Percentiles rank a stretch among this genome's conserved stretches.
Conservation (phyloP, 2,797 vertebrate genomes). For the Chiloscyllium punctatum region DNA sequence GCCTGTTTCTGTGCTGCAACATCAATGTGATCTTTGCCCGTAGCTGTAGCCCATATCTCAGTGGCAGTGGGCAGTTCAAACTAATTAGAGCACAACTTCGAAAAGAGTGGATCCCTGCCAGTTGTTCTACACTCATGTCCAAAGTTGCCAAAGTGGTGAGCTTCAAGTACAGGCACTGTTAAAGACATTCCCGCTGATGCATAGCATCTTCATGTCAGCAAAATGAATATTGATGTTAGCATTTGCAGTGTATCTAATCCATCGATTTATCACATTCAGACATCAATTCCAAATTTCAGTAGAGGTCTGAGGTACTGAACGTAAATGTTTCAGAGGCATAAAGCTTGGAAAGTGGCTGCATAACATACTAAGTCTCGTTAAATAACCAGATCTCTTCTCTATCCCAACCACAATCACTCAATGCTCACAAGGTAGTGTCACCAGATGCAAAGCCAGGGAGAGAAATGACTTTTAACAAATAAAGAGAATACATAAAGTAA, state of each 20-base stretch:
- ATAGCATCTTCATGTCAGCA: too few species aligned
- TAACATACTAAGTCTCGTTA: background rate
- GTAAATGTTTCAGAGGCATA: background rate
- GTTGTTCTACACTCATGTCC: background rate
- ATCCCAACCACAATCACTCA: background rate
- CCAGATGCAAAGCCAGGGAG: background rate
- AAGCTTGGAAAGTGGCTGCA: background rate
- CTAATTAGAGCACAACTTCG: background rate
- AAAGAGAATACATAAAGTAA: background rate
- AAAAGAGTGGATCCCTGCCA: constrained; percentile 2
- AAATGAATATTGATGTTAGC: background rate
- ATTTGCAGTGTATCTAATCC: background rate
- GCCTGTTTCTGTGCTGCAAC: background rate
- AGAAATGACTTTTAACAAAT: background rate
- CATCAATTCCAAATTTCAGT: background rate
- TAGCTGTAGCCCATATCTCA: background rate
- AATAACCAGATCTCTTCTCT: background rate
- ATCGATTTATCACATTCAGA: background rate
- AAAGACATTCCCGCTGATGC: background rate
- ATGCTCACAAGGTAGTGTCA: background rate
- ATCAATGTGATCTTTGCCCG: background rate
- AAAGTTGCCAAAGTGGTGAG: too few species aligned
- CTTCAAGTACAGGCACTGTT: too few species aligned
- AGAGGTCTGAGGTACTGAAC: background rate
- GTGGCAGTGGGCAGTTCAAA: too few species aligned